Evolutionary conservation across 2,113 vertebrate species (phyloP).

Genomic region (Callithrix jacchus): DNA sequence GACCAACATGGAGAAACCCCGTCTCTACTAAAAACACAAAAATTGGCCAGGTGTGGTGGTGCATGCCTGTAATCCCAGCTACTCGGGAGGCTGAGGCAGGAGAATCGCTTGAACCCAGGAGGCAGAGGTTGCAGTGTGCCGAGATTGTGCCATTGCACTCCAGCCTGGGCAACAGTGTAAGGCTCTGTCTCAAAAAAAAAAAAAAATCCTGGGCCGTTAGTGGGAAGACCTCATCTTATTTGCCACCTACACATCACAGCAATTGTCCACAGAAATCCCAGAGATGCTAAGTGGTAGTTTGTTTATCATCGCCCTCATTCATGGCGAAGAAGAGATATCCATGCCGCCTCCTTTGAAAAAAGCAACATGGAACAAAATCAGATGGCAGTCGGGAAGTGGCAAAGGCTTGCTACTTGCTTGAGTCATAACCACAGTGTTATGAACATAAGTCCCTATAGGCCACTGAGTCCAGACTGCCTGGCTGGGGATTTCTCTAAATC

Average conservation of each 20-base stretch:
- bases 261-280: background rate
- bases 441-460: too few species aligned
- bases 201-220: too few species aligned
- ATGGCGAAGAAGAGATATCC: background rate
- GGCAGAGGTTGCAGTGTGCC: too few species aligned
- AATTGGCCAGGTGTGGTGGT: too few species aligned
- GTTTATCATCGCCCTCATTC: background rate
- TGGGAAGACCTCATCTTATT: background rate
- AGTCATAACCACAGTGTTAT: rapidly evolving
- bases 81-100: too few species aligned
- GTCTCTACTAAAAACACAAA: too few species aligned
- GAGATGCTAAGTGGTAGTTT: background rate
- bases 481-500: background rate
- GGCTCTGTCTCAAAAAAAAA: too few species aligned
- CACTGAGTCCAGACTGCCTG: rapidly evolving
- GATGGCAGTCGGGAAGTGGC: rapidly evolving
- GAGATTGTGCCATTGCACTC: too few species aligned
- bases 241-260: background rate
- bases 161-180: too few species aligned
- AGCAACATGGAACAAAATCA: background rate
- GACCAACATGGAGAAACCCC: too few species aligned
- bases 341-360: background rate
- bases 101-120: too few species aligned
- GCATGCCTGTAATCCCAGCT: too few species aligned
- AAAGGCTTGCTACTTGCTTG: background rate